A percentile compares a stretch with the other conserved stretches of the same genome.
phyloP scores from a whole-genome alignment of 2,888 invertebrate species.

The Acanthosepion lycidas region DNA sequence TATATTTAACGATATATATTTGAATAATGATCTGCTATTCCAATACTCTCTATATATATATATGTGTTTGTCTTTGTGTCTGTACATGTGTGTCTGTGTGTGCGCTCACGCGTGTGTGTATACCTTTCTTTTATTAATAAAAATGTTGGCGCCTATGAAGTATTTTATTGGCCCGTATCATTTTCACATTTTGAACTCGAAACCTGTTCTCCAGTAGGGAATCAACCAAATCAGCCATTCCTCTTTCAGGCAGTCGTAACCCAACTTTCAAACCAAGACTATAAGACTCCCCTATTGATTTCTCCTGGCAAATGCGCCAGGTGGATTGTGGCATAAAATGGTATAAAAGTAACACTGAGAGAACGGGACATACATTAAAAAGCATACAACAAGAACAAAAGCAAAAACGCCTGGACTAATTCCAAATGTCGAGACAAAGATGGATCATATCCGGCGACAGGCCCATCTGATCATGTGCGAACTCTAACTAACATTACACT shows the following conservation, averaged over 20 bases:
- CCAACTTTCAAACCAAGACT: neutral
- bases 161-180: too few species aligned
- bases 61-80: too few species aligned
- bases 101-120: too few species aligned
- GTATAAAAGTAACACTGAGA: neutral
- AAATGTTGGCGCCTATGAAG: too few species aligned
- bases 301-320: neutral
- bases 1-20: too few species aligned
- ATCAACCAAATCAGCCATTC: neutral
- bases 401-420: neutral
- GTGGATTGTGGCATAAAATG: neutral
- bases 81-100: too few species aligned
- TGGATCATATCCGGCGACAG: conserved; percentile 33
- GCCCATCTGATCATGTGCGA: conserved; percentile 17
- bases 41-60: too few species aligned
- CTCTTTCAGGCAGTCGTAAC: neutral
- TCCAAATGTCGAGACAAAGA: conserved; percentile 33
- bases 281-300: neutral
- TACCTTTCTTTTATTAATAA: too few species aligned
- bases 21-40: too few species aligned
- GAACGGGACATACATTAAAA: neutral
- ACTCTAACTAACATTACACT: neutral
- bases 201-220: too few species aligned
- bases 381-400: neutral
- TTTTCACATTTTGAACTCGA: too few species aligned